Evolutionary conservation across 2,797 vertebrate species (phyloP).

Genomic region (Pseudopleuronectes americanus): DNA sequence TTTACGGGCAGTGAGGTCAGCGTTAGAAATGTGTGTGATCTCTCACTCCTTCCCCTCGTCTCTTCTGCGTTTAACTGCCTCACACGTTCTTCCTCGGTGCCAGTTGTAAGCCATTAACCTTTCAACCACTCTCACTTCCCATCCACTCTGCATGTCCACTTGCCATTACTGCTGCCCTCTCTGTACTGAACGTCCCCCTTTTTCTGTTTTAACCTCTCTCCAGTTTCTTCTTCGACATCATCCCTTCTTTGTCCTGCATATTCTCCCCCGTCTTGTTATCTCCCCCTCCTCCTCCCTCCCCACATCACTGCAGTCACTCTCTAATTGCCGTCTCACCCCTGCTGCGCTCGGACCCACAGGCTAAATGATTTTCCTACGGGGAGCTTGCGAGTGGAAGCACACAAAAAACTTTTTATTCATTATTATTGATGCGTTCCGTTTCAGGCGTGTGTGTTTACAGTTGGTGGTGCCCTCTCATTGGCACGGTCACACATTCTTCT

Average conservation of each 20-base stretch:
- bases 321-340: conserved; percentile 82
- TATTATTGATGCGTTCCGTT: conserved; percentile 75
- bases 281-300: conserved; percentile 29
- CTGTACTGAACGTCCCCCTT: conserved; percentile 5
- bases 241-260: conserved; percentile 32
- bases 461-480: conserved; percentile 42
- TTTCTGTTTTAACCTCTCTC: conserved; percentile 19
- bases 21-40: conserved; percentile 58
- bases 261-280: conserved; percentile 60
- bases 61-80: conserved; percentile 44
- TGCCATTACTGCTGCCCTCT: conserved; percentile 39
- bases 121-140: conserved; percentile 21
- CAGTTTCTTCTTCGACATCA: conserved; percentile 26
- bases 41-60: conserved; percentile 32
- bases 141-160: conserved; percentile 31
- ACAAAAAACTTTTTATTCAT: conserved; percentile 59
- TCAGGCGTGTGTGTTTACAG: conserved; percentile 56
- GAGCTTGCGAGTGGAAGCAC: conserved; percentile 56
- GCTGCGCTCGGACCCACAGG: conserved; percentile 77
- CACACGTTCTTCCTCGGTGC: conserved; percentile 45
- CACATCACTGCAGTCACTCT: conserved; percentile 62
- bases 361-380: conserved; percentile 81
- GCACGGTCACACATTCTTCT: conserved; percentile 32
- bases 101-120: conserved; percentile 76
- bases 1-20: conserved; percentile 56